Conservation (phyloP, 2,113 vertebrate species). For the Pelvicachromis taeniatus region DNA sequence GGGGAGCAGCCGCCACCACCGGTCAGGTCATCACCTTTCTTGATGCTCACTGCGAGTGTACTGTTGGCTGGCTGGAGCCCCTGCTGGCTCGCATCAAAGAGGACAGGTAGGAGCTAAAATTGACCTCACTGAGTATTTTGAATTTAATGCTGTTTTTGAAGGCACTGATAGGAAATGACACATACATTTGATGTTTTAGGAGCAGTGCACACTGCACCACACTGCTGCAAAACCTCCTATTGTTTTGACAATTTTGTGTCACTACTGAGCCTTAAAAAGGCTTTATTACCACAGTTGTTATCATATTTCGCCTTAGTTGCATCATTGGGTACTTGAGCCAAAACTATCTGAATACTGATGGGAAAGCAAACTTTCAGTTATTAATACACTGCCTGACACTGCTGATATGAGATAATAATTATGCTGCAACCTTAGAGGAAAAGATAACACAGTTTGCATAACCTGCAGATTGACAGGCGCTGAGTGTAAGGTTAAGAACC, state of each 20-base stretch:
- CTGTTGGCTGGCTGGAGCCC: constrained; percentile 90
- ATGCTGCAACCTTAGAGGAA: constrained; percentile 9
- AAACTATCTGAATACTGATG: constrained; percentile 37
- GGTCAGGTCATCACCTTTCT: constrained; percentile 96
- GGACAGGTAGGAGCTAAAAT: constrained; percentile 65
- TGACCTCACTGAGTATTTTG: neutral
- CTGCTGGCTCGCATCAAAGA: constrained; percentile 90
- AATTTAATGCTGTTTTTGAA: neutral
- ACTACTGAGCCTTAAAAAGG: neutral
- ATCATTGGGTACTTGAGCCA: constrained; percentile 14
- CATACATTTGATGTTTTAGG: neutral
- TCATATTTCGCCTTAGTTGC: constrained; percentile 35
- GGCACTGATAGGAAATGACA: neutral
- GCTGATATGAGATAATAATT: constrained; percentile 30
- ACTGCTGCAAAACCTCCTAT: neutral
- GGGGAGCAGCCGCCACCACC: constrained; percentile 85
- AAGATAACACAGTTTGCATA: too few species aligned
- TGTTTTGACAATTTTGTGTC: neutral
- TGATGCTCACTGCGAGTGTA: constrained; percentile 97
- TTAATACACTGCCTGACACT: neutral
- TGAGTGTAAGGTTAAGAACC: neutral
- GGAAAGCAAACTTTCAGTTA: constrained; percentile 16
- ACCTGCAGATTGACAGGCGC: too few species aligned
- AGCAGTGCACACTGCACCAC: neutral
- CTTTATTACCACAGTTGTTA: neutral